These are phyloP conservation scores for Chloropsis hardwickii DNA, from an alignment of 2,113 vertebrate species.

Conservation along the genomic window DNA sequence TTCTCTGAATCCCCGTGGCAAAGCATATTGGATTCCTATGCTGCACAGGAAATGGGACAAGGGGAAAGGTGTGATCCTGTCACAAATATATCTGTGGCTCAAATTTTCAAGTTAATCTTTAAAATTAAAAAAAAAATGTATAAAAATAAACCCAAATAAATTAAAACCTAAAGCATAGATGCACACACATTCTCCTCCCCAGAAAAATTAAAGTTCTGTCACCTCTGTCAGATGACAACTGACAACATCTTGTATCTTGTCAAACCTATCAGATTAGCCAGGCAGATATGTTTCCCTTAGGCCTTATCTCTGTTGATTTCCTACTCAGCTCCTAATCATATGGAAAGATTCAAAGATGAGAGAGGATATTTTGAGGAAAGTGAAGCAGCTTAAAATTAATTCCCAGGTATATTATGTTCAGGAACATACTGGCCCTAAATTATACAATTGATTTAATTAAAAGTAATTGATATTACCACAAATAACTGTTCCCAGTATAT, in stretches of 20 bases:
- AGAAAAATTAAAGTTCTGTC: not conserved
- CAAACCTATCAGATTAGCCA: not conserved
- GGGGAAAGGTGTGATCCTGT: not conserved
- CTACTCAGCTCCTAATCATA: not conserved
- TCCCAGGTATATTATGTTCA: not conserved
- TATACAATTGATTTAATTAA: not conserved
- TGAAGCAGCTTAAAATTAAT: not conserved
- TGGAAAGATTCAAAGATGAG: not conserved
- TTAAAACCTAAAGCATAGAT: not conserved
- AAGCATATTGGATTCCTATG: not conserved
- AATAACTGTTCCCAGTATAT: not conserved
- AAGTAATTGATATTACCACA: not conserved
- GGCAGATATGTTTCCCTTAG: not conserved
- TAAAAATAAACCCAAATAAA: not conserved
- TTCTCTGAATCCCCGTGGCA: not conserved
- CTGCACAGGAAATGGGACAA: not conserved
- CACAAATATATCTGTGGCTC: not conserved
- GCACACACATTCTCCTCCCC: too few species aligned
- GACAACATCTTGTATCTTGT: not conserved
- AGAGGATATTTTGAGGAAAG: not conserved
- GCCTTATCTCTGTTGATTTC: not conserved
- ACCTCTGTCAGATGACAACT: not conserved
- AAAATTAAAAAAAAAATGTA: not conserved
- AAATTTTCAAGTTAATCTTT: not conserved
- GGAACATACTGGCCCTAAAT: not conserved